These are phyloP conservation scores for Bombycilla garrulus DNA, from an alignment of 2,113 vertebrate genomes.

Conservation along the genomic window DNA sequence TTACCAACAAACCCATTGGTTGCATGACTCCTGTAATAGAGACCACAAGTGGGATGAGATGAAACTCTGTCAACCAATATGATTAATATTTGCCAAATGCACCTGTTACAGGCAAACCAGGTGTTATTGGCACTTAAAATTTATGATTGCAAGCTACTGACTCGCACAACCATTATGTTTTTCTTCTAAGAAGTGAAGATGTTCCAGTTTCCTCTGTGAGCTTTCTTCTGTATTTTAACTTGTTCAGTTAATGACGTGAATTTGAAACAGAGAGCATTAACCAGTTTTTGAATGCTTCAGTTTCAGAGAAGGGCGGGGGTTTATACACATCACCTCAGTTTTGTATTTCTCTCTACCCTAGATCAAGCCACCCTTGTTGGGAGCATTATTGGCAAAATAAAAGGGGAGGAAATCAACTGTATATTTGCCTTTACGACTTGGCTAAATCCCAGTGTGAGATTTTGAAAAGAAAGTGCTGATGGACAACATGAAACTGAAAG, in stretches of 20 bases:
- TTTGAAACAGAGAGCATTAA: background rate
- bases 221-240: background rate
- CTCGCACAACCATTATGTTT: background rate
- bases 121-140: background rate
- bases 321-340: background rate
- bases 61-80: background rate
- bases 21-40: background rate
- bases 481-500: background rate
- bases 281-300: background rate
- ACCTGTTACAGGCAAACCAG: background rate
- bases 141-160: background rate
- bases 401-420: background rate
- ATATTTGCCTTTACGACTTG: background rate
- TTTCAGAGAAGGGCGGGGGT: rapidly evolving
- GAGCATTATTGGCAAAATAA: background rate
- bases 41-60: background rate
- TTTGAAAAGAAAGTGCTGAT: background rate
- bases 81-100: slow-evolving; percentile 17
- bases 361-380: background rate
- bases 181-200: background rate
- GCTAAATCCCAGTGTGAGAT: background rate
- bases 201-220: background rate
- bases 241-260: background rate
- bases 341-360: background rate
- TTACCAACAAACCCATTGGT: background rate